Evolutionary conservation across 2,797 vertebrate genomes (phyloP).

Genomic region (Macroramphosus scolopax): DNA sequence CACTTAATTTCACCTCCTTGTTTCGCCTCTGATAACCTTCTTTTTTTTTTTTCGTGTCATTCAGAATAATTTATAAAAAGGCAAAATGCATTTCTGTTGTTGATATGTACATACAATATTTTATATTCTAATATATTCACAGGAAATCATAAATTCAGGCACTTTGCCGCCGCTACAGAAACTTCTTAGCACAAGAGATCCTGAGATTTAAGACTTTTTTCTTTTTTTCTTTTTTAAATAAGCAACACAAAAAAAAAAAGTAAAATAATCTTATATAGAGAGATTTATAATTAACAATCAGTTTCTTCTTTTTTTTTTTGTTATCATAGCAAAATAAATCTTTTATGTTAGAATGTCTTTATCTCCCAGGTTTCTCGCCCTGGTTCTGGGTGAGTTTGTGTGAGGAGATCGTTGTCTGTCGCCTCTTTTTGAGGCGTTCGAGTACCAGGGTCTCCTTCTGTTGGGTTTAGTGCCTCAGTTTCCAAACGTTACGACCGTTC

Average conservation of each 20-base stretch:
- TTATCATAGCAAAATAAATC: constrained; percentile 85
- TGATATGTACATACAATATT: constrained; percentile 83
- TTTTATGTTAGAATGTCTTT: constrained; percentile 70
- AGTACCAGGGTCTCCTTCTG: no score
- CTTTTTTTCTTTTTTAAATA: constrained; percentile 84
- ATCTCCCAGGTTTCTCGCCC: constrained; percentile 46
- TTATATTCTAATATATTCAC: constrained; percentile 83
- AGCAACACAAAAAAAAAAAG: constrained; percentile 73
- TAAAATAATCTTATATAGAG: constrained; percentile 85
- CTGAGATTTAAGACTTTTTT: constrained; percentile 82
- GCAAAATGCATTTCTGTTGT: constrained; percentile 67
- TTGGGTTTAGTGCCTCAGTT: constrained; percentile 59
- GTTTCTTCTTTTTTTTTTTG: constrained; percentile 68
- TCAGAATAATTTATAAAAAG: constrained; percentile 83
- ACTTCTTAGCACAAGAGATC: constrained; percentile 75
- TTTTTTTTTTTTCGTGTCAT: constrained; percentile 71
- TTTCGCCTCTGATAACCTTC: constrained; percentile 61
- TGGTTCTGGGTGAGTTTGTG: constrained; percentile 38
- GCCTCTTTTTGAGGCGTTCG: constrained; percentile 30
- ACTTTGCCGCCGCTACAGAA: constrained; percentile 74
- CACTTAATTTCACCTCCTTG: constrained; percentile 37
- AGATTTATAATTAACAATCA: constrained; percentile 83
- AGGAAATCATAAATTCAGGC: constrained; percentile 80
- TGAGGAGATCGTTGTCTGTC: constrained; percentile 52
- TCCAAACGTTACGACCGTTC: constrained; percentile 47